Evolutionary conservation across 2,888 invertebrate genomes (phyloP), one percentile per base, ranked within the genome.

Genomic region (Acheta domesticus): DNA sequence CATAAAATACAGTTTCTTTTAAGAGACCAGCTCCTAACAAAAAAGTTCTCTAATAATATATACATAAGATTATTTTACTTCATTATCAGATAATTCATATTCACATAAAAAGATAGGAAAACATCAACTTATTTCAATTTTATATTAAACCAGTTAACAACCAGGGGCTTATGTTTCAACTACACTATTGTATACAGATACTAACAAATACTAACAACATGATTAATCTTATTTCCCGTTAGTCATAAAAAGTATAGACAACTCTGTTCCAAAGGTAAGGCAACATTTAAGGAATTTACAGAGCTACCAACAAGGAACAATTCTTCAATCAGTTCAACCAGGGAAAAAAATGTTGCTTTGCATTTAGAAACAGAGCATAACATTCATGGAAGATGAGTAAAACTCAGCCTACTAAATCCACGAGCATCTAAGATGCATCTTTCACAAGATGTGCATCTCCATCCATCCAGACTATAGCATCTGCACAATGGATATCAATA

Each of bases 221-320:
- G 36, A 36, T 36, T 36, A 36, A 36, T 36, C 36, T 8, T 36
- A 36, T 36, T 36, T 36, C 62, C 62, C 62, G 16, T 62, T 62
- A 62, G 62, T 14, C 14, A 11, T 62, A 62, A 62, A 62, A 62
- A 62, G 62, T 62, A 62, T 62, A 19, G n/a, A 62, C 62, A 62
- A 62, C n/a, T 62, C 62, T 62, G n/a, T 62, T 62, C n/a, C n/a
- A 19, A n/a, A 62, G 62, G n/a, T 62, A 62, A 62, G 62, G 62
- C 62, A 62, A 62, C n/a, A 62, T 62, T 19, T 14, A 8, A 14
- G n/a, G 62, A 62, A 62, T 62, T 19, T 62, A 62, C 62, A 62
- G 16, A 14, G 62, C 62, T 19, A 62, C 62, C 62, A 62, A 19
- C 14, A 62, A 14, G n/a, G 14, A 14, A 62, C 62, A 62, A n/a